Base-by-base conservation (phyloP, 2,113 vertebrate species). In the Eolophus roseicapilla region DNA sequence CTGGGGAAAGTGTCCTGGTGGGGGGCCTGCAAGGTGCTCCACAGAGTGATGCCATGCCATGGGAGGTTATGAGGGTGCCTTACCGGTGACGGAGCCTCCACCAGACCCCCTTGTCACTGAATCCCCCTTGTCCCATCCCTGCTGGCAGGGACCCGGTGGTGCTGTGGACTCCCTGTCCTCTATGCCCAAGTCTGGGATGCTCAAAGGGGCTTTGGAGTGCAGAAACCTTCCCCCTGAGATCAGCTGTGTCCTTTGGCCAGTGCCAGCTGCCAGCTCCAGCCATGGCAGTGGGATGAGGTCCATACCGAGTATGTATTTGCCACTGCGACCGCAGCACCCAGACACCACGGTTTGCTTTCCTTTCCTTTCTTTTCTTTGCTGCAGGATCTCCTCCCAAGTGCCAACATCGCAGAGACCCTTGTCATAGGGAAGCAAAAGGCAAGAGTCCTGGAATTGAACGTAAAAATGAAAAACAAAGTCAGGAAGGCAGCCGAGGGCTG, bases 361-460 rank as follows among this genome's bases (percentile, higher is more conserved):
- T 89, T 95, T 77, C 67, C 67, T 80, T 90, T 47, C 81, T 95
- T 88, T 41, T 27, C 10, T 88, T 94, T 1, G 1, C 86, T 93
- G 94, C 81, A 88, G 50, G 76, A 84, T 89, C 53, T 96, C 80
- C 67, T 90, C 50, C 33, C 44, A 94, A 94, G 74, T 47, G 29
- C 65, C 67, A 69, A 67, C 17, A 55, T 89, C 13, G 29, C 19
- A 53, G 95, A 95, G 91, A 96, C 81, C 95, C 79, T 97, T 96
- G 96, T 97, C 93, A 64, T 44, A 70, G 74, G 60, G 73, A 95
- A 93, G 73, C 3, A 6, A 86, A 47, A 86, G 19, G 24, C 57
- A 73, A 80, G 53, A 82, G 91, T 95, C 63, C 28, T 83, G 88
- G 83, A 77, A 91, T 29, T 9, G 11, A 94, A 97, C 1, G 17